Evolutionary conservation across 2,113 vertebrate species (phyloP), one percentile per base, ranked within the genome.

Genomic region (Regulus satrapa): DNA sequence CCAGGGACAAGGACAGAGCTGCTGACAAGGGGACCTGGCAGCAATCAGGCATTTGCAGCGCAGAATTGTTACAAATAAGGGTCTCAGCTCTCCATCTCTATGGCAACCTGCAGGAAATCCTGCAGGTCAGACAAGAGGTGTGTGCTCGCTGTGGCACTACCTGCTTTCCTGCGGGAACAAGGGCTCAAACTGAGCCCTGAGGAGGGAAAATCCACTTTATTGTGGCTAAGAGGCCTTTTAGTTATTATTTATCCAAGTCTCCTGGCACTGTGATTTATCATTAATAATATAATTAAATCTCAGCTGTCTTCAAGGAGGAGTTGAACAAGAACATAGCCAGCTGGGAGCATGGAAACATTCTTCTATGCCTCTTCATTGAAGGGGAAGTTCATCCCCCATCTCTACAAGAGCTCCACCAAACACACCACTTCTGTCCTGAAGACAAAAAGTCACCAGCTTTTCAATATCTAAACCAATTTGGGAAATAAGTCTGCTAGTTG

Each of bases 121-220:
- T 40, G 3, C 62, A 59, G 84, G 55, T 88, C 4, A 49, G 63
- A 32, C 34, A 76, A 46, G 67, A 79, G 28, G n/a, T 71, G 61
- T 43, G 56, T 20, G 74, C 63, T 93, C 69, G 17, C 46, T 23
- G 59, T 46, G 55, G 66, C 9, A 5, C 26, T 67, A 20, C 63
- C 67, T 56, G 83, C 40, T 20, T 38, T 56, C 72, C 68, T 43
- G 68, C 55, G 63, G 55, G 67, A 80, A 36, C 0, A 0, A 58
- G 61, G 32, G 43, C 73, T 84, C 77, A 73, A 52, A 38, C 51
- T 46, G 26, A 91, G 46, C 38, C 43, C n/a, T n/a, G n/a, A 32
- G 34, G 31, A 91, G 40, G 36, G 40, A 85, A 94, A 95, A 89
- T 29, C 40, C 14, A 74, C 74, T 71, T 92, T 52, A 56, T 64